Evolutionary conservation across 92 coral and sea anemone genomes (phyloP), one percentile per base, ranked within the genome.

Genomic region (Palythoa heliodiscus): DNA sequence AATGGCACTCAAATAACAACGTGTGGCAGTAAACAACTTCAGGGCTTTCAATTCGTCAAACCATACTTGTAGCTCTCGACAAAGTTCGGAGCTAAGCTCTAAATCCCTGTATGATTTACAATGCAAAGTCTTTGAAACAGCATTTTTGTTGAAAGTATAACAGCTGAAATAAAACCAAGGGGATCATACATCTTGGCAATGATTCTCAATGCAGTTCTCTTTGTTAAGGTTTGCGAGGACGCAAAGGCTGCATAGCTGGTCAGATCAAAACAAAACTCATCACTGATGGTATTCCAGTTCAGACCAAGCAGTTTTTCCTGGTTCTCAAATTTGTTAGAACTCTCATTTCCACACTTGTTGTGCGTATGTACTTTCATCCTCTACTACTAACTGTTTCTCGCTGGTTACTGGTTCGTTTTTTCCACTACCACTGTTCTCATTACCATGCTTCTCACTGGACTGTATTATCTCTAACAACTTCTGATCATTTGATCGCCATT

Each of bases 141-240:
- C 83, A 50, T 80, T 57, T 87, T 90, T 83, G 74, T 75, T 7
- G 88, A 82, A 11, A 87, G 87, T 39, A 83, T 72, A 17, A 90
- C 83, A 39, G 92, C 88, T 17, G 92, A 78, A 43, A 86, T 86
- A 25, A 86, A 39, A 54, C 87, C 90, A 3, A 82, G 53, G 5
- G 90, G 90, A 63, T 90, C 93, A 43, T 90, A 90, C 37, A 90
- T 83, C 88, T 76, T 87, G 12, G 89, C 92, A 25, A 81, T 79
- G 39, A 82, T 78, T 89, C 86, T 47, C 66, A 89, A 78, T 24
- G 82, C 63, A 47, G 86, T n/a, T 78, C 89, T 68, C 64, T 85
- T 85, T 19, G 89, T 89, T 25, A 89, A 11, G 22, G 89, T 76
- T 39, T 57, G 52, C 15, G 60, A n/a, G 64, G 48, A 52, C 3